Evolutionary conservation across 2,797 vertebrate species (phyloP), one percentile per base, ranked within the genome.

Genomic region (Gobionotothen gibberifrons): DNA sequence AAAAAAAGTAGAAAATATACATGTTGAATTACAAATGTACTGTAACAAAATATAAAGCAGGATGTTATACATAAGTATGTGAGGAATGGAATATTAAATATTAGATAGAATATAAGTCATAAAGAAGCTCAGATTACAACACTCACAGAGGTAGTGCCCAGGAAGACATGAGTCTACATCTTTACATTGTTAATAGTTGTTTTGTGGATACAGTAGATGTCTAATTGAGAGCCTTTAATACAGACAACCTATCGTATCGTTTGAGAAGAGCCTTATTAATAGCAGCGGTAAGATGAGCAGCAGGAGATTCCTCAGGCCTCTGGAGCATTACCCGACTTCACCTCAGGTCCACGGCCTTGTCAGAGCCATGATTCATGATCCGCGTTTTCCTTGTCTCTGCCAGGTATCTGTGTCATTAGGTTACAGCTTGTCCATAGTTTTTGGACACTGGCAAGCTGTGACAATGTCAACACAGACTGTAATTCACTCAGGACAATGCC

Each of bases 401-500:
- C 76, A 77, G 52, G 62, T 68, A n/a, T n/a, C n/a, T n/a, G 66
- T 74, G 69, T 78, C 76, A 72, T 71, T 65, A 78, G 74, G 63
- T 79, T 67, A 73, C 56, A 40, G 58, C 46, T 76, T 58, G 53
- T 79, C 74, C 46, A 55, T 66, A 54, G 48, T 60, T 77, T 72
- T 14, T 78, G 56, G 74, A 77, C 69, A 64, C 0, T 1, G 63
- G 52, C 59, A 46, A 55, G 46, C 66, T 29, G 51, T 55, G 59
- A 40, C 72, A 51, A 56, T 71, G 73, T 78, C 77, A 81, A 78
- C 79, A 43, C 72, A 74, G 46, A 75, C 55, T 72, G 64, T 80
- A 68, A 83, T 84, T 85, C 57, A 69, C 39, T 72, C 74, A 51
- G 79, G 69, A 81, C 74, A 84, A 72, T 74, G 43, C n/a, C 48